phyloP scores from a whole-genome alignment of 2,888 invertebrate genomes.

The Erebia ligea region DNA sequence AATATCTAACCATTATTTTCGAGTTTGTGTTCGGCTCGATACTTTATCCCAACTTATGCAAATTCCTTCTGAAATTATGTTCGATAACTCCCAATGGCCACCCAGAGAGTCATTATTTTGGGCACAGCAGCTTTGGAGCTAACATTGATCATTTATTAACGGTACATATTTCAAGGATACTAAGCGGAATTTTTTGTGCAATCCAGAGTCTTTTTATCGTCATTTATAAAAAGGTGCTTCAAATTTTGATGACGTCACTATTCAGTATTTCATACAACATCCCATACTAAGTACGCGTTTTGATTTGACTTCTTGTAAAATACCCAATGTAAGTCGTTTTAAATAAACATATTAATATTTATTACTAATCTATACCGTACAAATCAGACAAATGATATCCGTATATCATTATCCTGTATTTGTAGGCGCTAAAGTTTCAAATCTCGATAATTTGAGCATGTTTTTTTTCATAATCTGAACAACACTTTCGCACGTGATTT shows the following conservation, averaged over 20 bases:
- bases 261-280: no score
- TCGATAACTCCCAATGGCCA: conserved; percentile 31
- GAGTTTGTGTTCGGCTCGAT: neutral
- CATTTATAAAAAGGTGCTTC: no score
- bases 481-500: neutral
- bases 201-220: neutral
- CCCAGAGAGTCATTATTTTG: conserved; percentile 34
- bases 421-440: no score
- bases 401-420: no score
- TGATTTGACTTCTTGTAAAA: no score
- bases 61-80: conserved; percentile 30
- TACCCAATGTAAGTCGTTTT: no score
- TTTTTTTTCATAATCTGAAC: no score
- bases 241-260: no score
- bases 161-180: conserved; percentile 24
- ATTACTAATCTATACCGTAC: neutral
- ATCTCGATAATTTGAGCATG: no score
- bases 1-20: neutral
- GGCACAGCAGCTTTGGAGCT: conserved; percentile 32
- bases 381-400: neutral
- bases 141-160: conserved; percentile 34
- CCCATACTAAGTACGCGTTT: no score
- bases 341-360: neutral
- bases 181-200: neutral
- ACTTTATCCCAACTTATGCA: conserved; percentile 28